These are phyloP conservation scores for Lithophane ornitopus DNA, from an alignment of 2,888 invertebrate genomes.

Conservation along the genomic window DNA sequence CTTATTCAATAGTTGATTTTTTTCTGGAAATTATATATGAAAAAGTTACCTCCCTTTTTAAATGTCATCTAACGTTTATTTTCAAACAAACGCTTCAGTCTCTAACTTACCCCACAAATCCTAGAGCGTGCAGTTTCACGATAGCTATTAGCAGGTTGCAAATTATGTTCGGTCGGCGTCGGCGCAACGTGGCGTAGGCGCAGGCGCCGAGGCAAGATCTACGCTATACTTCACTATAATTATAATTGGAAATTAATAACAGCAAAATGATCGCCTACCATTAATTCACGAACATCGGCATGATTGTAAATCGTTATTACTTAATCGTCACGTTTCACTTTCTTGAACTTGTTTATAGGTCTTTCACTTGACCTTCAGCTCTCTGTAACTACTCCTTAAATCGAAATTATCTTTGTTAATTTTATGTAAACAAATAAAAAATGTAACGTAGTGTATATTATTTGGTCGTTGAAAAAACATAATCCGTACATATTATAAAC, in stretches of 20 bases:
- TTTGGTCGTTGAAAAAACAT: neutral
- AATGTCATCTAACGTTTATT: neutral
- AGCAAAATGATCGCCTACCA: slow-evolving; percentile 52
- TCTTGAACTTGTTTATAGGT: slow-evolving; percentile 32
- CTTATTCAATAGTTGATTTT: neutral
- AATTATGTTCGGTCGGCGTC: slow-evolving; percentile 78
- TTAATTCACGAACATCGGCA: slow-evolving; percentile 42
- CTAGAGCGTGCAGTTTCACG: slow-evolving; percentile 68
- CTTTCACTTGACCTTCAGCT: slow-evolving; percentile 26
- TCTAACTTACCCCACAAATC: slow-evolving; percentile 29
- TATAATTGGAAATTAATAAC: slow-evolving; percentile 70
- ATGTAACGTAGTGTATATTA: neutral
- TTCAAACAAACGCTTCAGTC: neutral
- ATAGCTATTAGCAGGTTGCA: slow-evolving; percentile 87
- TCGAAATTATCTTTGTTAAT: neutral
- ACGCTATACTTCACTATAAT: slow-evolving; percentile 65
- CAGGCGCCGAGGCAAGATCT: slow-evolving; percentile 77
- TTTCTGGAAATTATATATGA: neutral
- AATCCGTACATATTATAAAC: too few species aligned
- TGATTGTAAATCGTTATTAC: slow-evolving; percentile 47
- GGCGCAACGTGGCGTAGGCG: slow-evolving; percentile 79
- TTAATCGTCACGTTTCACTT: slow-evolving; percentile 56
- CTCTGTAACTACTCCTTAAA: neutral
- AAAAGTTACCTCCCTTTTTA: neutral
- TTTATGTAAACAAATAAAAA: too few species aligned